A percentile compares a stretch with the other conserved stretches of the same genome.
phyloP scores from a whole-genome alignment of 2,888 invertebrate genomes.

The Amphipyra tragopoginis region DNA sequence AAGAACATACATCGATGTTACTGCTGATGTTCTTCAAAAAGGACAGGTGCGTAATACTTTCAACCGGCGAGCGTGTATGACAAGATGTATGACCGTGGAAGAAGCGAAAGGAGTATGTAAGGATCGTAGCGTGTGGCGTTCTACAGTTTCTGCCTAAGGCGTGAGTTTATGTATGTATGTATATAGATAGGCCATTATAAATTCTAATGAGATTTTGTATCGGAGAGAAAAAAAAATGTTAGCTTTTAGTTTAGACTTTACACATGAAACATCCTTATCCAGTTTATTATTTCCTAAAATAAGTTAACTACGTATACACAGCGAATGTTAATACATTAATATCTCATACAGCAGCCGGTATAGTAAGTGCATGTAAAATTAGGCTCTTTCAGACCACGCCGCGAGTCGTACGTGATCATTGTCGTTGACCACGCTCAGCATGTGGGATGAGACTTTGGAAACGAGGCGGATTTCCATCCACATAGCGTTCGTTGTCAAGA shows the following conservation, averaged over 20 bases:
- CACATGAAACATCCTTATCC: neutral
- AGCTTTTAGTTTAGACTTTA: neutral
- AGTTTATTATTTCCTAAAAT: neutral
- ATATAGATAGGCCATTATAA: too few species aligned
- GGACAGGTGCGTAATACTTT: too few species aligned
- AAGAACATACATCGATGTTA: too few species aligned
- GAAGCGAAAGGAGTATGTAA: too few species aligned
- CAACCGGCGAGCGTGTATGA: too few species aligned
- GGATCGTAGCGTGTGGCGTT: too few species aligned
- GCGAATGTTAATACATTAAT: conserved; percentile 36
- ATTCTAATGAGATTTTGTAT: too few species aligned
- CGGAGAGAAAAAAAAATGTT: too few species aligned
- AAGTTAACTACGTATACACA: conserved; percentile 5
- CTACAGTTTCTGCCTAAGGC: too few species aligned
- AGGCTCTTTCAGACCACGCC: conserved; percentile 7
- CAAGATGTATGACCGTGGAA: too few species aligned
- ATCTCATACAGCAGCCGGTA: conserved; percentile 6
- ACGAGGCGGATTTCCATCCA: neutral
- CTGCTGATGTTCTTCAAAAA: too few species aligned
- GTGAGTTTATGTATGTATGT: too few species aligned
- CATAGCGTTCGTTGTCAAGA: neutral
- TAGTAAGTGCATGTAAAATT: conserved; percentile 25
- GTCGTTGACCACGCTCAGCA: conserved; percentile 18
- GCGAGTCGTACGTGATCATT: conserved; percentile 26
- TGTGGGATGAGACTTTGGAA: conserved; percentile 4